Evolutionary conservation across 2,888 invertebrate species (phyloP), one percentile per base, ranked within the genome.

Genomic region (Eugnorisma glareosa): DNA sequence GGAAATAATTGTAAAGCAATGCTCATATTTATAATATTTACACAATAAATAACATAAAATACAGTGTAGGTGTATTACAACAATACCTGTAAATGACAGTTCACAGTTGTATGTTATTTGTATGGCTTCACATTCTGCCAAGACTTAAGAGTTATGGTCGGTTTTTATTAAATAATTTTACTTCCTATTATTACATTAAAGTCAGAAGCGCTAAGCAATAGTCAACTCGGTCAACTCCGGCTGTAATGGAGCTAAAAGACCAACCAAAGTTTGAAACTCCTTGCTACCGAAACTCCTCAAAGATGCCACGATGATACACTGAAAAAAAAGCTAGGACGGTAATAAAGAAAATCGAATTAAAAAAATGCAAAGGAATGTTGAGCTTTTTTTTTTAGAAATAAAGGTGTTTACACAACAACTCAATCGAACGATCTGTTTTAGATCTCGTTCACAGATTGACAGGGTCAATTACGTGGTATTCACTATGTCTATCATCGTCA

Each of bases 391-490:
- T 51, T 21, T 40, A 21, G 35, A 48, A 57, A 15, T 72, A 48
- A 54, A 77, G 63, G 31, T 70, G 73, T 83, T 69, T 79, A 73
- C 79, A 71, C 69, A 85, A 79, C 82, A 76, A 72, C 70, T 83
- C 77, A 83, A 85, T 80, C 67, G 70, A 61, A 67, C 70, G 48
- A 66, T 71, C 86, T 77, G 83, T 80, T 83, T 82, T 80, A 76
- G 64, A 81, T 84, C 82, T 77, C 68, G 31, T 51, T 21, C 74
- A 74, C 40, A 66, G 85, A 82, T 83, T 81, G 86, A 81, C 85
- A 78, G 82, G 48, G 54, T 72, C 81, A 83, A 86, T 86, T 85
- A 86, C 81, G 81, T 73, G 85, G 79, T 85, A 79, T 77, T 73
- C 75, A 83, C 82, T 76, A 75, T 81, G 82, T 83, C 83, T 73